Evolutionary conservation across 2,888 invertebrate genomes (phyloP).

Genomic region (Entomobrya multifasciata): DNA sequence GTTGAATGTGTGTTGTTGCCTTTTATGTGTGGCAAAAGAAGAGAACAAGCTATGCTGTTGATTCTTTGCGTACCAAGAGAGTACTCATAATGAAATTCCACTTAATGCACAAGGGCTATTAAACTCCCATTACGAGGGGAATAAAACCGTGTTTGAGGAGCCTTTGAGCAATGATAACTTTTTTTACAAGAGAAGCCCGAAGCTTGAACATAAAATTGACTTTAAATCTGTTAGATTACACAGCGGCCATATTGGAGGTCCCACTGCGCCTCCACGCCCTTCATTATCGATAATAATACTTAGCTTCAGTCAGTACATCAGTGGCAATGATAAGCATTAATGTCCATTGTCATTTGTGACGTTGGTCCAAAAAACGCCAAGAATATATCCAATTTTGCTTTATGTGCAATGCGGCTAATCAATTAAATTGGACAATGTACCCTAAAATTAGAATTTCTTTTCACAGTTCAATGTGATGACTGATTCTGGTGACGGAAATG

Average conservation of each 20-base stretch:
- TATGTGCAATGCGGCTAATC: no score
- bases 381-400: constrained; percentile 23
- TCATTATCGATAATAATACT: constrained; percentile 34
- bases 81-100: constrained; percentile 71
- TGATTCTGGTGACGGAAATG: constrained; percentile 56
- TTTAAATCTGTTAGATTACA: no score
- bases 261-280: constrained; percentile 8
- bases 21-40: no score
- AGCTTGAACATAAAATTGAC: no score
- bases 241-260: no score
- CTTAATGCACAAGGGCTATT: constrained; percentile 65
- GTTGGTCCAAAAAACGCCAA: constrained; percentile 26
- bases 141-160: constrained; percentile 39
- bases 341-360: constrained; percentile 34
- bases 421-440: not conserved
- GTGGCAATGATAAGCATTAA: constrained; percentile 56
- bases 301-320: no score
- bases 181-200: no score
- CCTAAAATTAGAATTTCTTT: not conserved
- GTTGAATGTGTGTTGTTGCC: not conserved
- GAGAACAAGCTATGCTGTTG: constrained; percentile 18
- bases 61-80: constrained; percentile 27
- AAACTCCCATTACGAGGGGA: constrained; percentile 64
- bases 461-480: constrained; percentile 10
- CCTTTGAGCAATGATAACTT: constrained; percentile 45